Percentiles rank a stretch among this genome's conserved stretches.
Conservation (phyloP, 2,113 vertebrate genomes). For the Galeopterus variegatus region DNA sequence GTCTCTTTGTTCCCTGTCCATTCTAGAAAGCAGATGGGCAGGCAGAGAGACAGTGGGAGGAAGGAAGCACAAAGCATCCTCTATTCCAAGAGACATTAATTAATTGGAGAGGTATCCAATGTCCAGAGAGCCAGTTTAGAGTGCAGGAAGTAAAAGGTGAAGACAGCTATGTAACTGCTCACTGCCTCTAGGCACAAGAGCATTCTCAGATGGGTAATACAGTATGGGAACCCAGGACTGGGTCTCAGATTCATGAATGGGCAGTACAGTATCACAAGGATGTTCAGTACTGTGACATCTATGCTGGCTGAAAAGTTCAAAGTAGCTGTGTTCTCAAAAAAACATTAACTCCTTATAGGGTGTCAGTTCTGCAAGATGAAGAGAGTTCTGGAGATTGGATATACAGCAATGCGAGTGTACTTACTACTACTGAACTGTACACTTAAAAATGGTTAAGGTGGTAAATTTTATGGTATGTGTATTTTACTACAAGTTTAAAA, state of each 20-base stretch:
- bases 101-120: neutral
- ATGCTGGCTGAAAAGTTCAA: neutral
- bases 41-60: neutral
- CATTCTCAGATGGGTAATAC: neutral
- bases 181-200: neutral
- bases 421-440: slow-evolving; percentile 13
- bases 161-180: neutral
- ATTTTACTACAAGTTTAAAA: neutral
- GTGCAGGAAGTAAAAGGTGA: neutral
- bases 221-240: neutral
- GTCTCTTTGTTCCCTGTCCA: neutral
- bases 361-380: neutral
- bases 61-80: neutral
- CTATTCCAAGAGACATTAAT: neutral
- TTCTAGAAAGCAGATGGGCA: neutral
- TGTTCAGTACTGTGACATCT: neutral
- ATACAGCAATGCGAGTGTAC: neutral
- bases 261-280: neutral
- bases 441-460: neutral
- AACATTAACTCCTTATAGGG: neutral
- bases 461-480: neutral
- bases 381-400: neutral
- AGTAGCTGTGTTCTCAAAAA: slow-evolving; percentile 36
- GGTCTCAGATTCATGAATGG: neutral
- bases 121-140: neutral